A percentile compares a stretch with the other conserved stretches of the same genome.
phyloP scores from a whole-genome alignment of 2,888 invertebrate genomes.

The Zelleria hepariella region DNA sequence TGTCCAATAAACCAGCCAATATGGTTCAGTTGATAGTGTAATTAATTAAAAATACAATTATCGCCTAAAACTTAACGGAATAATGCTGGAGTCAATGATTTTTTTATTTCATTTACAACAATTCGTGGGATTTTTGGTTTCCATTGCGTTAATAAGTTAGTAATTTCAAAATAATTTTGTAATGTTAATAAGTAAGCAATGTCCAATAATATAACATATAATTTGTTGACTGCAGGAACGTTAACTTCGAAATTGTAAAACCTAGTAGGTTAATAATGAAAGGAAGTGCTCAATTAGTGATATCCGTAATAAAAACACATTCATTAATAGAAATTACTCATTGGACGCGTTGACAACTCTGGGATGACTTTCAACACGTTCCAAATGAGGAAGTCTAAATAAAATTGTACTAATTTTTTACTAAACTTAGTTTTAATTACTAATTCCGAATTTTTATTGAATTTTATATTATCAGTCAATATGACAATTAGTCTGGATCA shows the following conservation, averaged over 20 bases:
- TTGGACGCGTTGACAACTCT: constrained; percentile 6
- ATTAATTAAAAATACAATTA: constrained; percentile 60
- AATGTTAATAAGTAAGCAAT: neutral
- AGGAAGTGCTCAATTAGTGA: constrained; percentile 14
- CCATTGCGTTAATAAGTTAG: neutral
- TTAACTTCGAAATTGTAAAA: neutral
- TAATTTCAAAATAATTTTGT: neutral
- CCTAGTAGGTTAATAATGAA: neutral
- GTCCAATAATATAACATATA: neutral
- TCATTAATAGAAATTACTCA: neutral
- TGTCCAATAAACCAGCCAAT: constrained; percentile 25
- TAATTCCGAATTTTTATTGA: no score
- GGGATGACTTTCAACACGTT: constrained; percentile 10
- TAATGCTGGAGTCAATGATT: constrained; percentile 48
- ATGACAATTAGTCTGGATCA: neutral
- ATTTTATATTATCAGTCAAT: neutral
- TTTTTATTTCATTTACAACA: constrained; percentile 1
- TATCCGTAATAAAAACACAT: constrained; percentile 14
- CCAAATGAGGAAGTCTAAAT: constrained; percentile 8
- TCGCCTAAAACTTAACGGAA: constrained; percentile 59
- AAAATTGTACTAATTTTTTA: no score
- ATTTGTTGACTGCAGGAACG: neutral
- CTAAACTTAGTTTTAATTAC: no score
- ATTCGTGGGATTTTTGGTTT: constrained; percentile 1
- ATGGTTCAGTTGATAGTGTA: constrained; percentile 25